Conservation (phyloP, 1,140 invertebrate genomes). For the Drosophila tropicalis region DNA sequence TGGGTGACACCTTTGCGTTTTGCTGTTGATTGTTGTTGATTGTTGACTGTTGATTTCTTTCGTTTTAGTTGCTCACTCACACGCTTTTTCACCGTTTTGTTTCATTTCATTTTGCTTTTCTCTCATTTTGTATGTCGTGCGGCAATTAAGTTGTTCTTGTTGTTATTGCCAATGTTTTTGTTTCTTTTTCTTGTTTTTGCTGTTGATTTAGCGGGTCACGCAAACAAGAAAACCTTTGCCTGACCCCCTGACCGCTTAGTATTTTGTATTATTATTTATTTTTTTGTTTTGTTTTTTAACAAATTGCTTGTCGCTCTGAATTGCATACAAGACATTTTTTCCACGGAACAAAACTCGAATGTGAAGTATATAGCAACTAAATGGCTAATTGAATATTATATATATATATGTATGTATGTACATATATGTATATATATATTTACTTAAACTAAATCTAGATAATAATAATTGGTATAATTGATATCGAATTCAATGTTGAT, state of each 20-base stretch:
- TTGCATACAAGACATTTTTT: constrained; percentile 67
- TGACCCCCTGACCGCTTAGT: constrained; percentile 12
- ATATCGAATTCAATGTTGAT: no score
- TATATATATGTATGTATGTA: no score
- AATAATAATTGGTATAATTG: no score
- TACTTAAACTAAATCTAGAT: no score
- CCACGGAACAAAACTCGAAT: no score
- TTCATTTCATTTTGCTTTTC: not conserved
- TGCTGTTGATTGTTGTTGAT: not conserved
- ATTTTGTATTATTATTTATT: constrained; percentile 62
- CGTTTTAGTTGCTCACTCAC: not conserved
- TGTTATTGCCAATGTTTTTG: not conserved
- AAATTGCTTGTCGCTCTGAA: constrained; percentile 73
- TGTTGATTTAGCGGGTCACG: constrained; percentile 8
- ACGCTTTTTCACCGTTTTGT: not conserved
- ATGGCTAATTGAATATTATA: no score
- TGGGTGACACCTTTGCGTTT: constrained; percentile 35
- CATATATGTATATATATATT: no score
- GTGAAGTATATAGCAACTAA: no score
- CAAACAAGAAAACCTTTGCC: not conserved
- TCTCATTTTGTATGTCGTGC: constrained; percentile 10
- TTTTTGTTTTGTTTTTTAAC: constrained; percentile 7
- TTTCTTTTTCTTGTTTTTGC: not conserved
- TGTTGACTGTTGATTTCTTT: not conserved
- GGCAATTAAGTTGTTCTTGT: constrained; percentile 2